Evolutionary conservation across 2,113 vertebrate genomes (phyloP).

Genomic region (Scophthalmus maximus): DNA sequence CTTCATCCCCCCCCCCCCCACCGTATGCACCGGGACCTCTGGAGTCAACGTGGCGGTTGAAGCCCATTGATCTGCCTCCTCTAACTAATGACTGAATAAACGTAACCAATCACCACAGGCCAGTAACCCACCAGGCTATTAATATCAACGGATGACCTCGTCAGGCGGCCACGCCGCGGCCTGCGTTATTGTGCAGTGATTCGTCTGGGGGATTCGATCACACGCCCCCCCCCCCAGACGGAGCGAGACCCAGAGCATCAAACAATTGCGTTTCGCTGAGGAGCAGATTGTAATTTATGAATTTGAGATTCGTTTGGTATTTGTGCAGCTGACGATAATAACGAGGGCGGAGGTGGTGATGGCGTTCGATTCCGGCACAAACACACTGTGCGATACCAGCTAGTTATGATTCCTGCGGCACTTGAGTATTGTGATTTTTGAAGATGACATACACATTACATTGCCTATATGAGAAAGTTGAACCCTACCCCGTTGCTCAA

Average conservation of each 20-base stretch:
- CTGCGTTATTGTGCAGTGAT: constrained; percentile 27
- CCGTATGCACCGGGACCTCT: constrained; percentile 3
- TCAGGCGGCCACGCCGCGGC: constrained; percentile 10
- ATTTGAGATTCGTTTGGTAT: constrained; percentile 20
- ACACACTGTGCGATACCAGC: neutral
- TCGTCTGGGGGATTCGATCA: constrained; percentile 38
- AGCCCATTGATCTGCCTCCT: constrained; percentile 63
- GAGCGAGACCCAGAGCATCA: constrained; percentile 6
- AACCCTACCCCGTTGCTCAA: too few relatives aligned
- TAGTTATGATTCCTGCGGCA: neutral
- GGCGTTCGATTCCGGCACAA: neutral
- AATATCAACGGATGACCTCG: constrained; percentile 63
- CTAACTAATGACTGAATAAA: constrained; percentile 79
- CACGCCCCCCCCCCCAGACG: constrained; percentile 13
- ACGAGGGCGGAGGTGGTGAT: neutral
- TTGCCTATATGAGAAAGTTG: too few relatives aligned
- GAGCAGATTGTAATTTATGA: constrained; percentile 24
- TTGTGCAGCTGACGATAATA: neutral
- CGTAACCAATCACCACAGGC: constrained; percentile 66
- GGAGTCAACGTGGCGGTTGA: constrained; percentile 51
- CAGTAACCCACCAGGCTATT: constrained; percentile 67
- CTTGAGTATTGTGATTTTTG: too few relatives aligned
- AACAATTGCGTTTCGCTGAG: constrained; percentile 11
- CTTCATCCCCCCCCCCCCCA: neutral
- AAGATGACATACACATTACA: too few relatives aligned